Evolutionary conservation across 1,140 invertebrate species (phyloP), one percentile per base, ranked within the genome.

Genomic region (Drosophila novamexicana): DNA sequence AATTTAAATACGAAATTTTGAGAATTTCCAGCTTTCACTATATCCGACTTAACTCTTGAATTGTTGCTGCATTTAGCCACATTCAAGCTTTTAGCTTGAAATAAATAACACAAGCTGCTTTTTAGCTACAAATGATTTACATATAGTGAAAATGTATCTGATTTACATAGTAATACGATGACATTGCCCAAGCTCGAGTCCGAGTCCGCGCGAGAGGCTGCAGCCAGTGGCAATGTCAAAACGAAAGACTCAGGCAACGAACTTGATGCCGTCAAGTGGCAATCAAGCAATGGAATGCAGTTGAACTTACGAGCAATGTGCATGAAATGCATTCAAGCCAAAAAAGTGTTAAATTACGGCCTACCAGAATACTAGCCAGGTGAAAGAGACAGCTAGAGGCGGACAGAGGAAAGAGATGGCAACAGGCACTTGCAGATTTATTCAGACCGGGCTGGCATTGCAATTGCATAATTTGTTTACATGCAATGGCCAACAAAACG

Each of bases 391-490:
- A 22, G 45, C 7, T 22, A 53, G 34, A 52, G 9, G 36, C 36
- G 32, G 32, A 42, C 53, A 63, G 56, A 34, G 54, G 53, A 68
- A 75, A 57, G 37, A 42, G 57, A 16, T 42, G 14, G 12, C 29
- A 52, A 32, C 7, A 52, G 1, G 4, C n/a, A 34, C 32, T 16
- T 44, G 42, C 56, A 45, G 56, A 36, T 63, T 63, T 65, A 61
- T 73, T 29, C 65, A 53, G 47, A 34, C 44, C 34, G 39, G 32
- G 47, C 63, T 72, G 70, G 63, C 63, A 73, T 77, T 73, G 84
- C 69, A 88, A 84, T 89, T 89, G 84, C 84, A 89, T 89, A 89
- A 89, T 85, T 83, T 85, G 74, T 80, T 83, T 80, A 85, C 74
- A 83, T 82, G 79, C 79, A 78, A 68, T 45, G 65, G 67, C 74